These are phyloP conservation scores for Smittia sp. DNA, from an alignment of 2,888 invertebrate species.

Conservation along the genomic window DNA sequence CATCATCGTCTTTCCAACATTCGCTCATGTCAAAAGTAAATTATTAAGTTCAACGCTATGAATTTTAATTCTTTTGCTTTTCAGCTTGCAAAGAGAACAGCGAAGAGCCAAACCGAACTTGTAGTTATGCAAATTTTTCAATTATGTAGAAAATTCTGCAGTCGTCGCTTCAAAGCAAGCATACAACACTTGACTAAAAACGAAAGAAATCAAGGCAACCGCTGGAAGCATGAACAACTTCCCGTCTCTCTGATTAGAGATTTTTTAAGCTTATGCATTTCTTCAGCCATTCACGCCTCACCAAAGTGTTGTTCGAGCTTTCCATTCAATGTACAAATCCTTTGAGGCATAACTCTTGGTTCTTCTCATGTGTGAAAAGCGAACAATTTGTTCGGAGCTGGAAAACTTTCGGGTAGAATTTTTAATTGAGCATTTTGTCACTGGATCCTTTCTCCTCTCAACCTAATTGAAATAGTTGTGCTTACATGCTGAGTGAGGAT, in stretches of 20 bases:
- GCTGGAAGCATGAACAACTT: too few relatives aligned
- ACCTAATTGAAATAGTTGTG: conserved; percentile 17
- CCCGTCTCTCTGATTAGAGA: too few relatives aligned
- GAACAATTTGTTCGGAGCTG: neutral
- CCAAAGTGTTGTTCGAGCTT: too few relatives aligned
- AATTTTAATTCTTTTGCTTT: conserved; percentile 17
- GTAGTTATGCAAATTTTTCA: conserved; percentile 25
- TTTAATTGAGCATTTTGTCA: conserved; percentile 18
- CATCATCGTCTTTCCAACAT: conserved; percentile 5
- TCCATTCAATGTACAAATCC: too few relatives aligned
- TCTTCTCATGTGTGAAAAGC: too few relatives aligned
- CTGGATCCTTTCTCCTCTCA: neutral
- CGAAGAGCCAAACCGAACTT: neutral
- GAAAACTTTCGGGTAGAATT: conserved; percentile 6
- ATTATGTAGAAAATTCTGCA: neutral
- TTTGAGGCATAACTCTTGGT: too few relatives aligned
- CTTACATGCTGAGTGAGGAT: neutral
- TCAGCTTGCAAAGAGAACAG: neutral
- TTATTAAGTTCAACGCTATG: conserved; percentile 8
- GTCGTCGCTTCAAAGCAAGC: too few relatives aligned
- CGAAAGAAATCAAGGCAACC: too few relatives aligned
- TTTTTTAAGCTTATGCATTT: too few relatives aligned
- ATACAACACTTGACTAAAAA: too few relatives aligned
- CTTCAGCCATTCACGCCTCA: too few relatives aligned
- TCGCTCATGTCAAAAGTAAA: conserved; percentile 9